Evolutionary conservation across 2,797 vertebrate species (phyloP).

Genomic region (Gila robusta): DNA sequence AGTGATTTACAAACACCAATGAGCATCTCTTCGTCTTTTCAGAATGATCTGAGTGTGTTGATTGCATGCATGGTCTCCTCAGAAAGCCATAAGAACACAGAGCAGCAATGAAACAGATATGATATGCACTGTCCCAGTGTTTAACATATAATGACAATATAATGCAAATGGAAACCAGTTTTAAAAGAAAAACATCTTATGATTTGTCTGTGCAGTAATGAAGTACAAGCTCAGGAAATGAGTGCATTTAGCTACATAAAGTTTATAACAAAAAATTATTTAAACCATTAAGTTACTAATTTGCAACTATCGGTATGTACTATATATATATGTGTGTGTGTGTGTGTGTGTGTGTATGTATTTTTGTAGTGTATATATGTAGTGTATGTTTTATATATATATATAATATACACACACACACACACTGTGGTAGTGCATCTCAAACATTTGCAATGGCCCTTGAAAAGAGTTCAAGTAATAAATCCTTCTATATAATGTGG

Average conservation of each 20-base stretch:
- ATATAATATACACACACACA: too few species aligned
- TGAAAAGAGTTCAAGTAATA: conserved; percentile 7
- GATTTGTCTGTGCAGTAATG: conserved; percentile 1
- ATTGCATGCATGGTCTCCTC: conserved; percentile 19
- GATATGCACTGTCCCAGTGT: not conserved
- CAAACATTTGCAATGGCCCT: conserved; percentile 15
- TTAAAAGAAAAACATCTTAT: not conserved
- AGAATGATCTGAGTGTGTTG: conserved; percentile 24
- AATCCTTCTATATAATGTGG: not conserved
- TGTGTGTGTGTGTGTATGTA: not conserved
- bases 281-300: not conserved
- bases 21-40: not conserved
- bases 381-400: not conserved
- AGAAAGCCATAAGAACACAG: conserved; percentile 1
- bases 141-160: not conserved
- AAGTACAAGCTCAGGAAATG: not conserved
- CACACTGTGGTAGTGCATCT: conserved; percentile 16
- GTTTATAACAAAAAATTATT: not conserved
- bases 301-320: not conserved
- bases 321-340: too few species aligned
- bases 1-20: not conserved
- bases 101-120: not conserved
- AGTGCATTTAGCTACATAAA: not conserved
- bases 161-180: not conserved
- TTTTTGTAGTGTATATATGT: not conserved